A percentile compares a stretch with the other conserved stretches of the same genome.
Evolutionary conservation across 2,113 vertebrate genomes (phyloP).

Genomic region (Chlamydotis undulata): DNA sequence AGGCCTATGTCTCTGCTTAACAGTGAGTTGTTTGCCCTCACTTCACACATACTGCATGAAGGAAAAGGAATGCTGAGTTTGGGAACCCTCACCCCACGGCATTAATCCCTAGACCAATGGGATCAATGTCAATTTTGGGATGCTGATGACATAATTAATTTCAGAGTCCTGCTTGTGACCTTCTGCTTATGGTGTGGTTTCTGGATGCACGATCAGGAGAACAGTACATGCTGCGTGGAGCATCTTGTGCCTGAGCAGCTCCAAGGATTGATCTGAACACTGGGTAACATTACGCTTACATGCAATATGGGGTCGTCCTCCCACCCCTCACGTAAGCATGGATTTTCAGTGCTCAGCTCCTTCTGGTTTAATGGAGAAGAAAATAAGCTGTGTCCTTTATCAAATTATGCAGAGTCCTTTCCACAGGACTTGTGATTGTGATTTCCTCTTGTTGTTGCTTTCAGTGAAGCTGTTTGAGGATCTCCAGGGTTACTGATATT

Average conservation of each 20-base stretch:
- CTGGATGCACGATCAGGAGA: background rate
- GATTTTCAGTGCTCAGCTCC: background rate
- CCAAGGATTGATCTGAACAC: background rate
- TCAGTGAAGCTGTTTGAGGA: conserved; percentile 6
- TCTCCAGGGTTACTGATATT: background rate
- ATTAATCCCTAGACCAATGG: background rate
- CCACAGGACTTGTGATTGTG: background rate
- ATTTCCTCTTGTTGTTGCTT: background rate
- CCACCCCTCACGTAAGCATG: background rate
- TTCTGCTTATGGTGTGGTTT: background rate
- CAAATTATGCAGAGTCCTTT: conserved; percentile 18
- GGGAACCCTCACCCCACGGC: background rate
- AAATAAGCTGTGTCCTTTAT: background rate
- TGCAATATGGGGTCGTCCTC: background rate
- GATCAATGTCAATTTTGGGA: background rate
- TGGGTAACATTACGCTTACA: background rate
- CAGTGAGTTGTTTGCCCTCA: background rate
- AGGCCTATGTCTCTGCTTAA: background rate
- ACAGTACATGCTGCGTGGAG: background rate
- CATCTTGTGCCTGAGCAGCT: background rate
- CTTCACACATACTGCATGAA: background rate
- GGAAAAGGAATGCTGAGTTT: background rate
- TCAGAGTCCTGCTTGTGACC: background rate
- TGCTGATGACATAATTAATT: background rate
- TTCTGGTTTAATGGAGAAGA: background rate